Base-by-base conservation (phyloP, 2,113 vertebrate species). In the Corythoichthys intestinalis region DNA sequence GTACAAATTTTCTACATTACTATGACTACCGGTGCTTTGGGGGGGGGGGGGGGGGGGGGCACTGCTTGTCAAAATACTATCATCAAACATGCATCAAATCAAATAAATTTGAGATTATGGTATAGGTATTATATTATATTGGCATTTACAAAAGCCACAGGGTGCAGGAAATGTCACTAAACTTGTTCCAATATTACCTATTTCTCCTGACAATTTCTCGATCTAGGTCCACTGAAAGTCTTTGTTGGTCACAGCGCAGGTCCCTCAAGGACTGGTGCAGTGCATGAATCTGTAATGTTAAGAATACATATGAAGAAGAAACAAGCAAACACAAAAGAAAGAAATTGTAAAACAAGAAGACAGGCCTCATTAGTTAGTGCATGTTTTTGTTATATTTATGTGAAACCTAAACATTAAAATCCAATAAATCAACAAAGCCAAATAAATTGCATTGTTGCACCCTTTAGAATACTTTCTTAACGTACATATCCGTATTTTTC, bases 211-310 rank as follows among this genome's bases (percentile, higher is more conserved):
- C 87, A 79, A 98, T 86, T 73, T 98, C 96, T 65, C 89, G 90
- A 78, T 92, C 93, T 82, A 98, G 86, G 73, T 98, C 95, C 4
- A 93, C 90, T 75, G 93, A 93, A 2, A 97, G 85, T 41, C 94
- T 93, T 78, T 93, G 66, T 76, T 98, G 97, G 75, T 94, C 95
- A 80, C 91, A 93, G 53, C 82, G 91, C 72, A 98, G 91, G 76
- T 98, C 96, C 76, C 95, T 91, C 74, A 98, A 78, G 37, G 95
- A 95, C 75, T 94, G 94, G 76, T 98, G 96, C 68, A 97, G 76
- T 60, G 81, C 82, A 78, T 98, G 95, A 67, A 96, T 69, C 97
- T 98, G 79, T 41, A 76, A 63, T 63, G 2, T n/a, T 20, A 2
- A 5, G 5, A 65, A 58, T 4, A 75, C 9, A 79, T 46, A 75